These are phyloP conservation scores for Asarcornis scutulata DNA, from an alignment of 2,113 vertebrate species.

Conservation along the genomic window DNA sequence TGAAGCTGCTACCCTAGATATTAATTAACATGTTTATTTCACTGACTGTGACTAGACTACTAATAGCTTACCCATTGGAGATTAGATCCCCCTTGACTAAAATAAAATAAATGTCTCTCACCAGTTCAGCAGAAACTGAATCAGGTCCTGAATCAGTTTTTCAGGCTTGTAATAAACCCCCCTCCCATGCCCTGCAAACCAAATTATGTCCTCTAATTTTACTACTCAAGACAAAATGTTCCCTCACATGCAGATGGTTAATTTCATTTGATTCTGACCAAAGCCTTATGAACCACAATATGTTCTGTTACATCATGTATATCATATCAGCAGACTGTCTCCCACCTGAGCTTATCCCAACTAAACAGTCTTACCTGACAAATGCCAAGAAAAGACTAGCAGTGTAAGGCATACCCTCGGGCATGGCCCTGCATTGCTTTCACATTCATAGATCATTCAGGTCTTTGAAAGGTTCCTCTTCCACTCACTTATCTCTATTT, in stretches of 20 bases:
- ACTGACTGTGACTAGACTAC: not conserved
- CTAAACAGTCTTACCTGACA: not conserved
- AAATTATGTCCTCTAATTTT: not conserved
- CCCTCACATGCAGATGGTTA: not conserved
- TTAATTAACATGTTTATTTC: conserved; percentile 44
- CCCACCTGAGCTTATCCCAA: not conserved
- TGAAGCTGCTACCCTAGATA: not conserved
- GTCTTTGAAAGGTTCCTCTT: not conserved
- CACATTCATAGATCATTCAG: not conserved
- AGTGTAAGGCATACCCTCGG: fast-evolving
- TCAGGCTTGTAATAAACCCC: fast-evolving
- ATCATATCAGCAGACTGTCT: not conserved
- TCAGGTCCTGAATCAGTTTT: not conserved
- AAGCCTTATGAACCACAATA: not conserved
- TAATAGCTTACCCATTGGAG: not conserved
- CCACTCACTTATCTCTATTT: not conserved
- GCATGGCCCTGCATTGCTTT: not conserved
- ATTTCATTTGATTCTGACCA: not conserved
- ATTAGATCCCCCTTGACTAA: not conserved
- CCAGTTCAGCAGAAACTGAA: not conserved
- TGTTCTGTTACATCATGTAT: not conserved
- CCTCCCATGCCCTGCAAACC: not conserved
- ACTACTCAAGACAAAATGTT: not conserved
- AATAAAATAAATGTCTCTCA: not conserved
- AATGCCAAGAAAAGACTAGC: not conserved